Base-by-base conservation (phyloP, 2,113 vertebrate species). In the Melanerpes formicivorus region DNA sequence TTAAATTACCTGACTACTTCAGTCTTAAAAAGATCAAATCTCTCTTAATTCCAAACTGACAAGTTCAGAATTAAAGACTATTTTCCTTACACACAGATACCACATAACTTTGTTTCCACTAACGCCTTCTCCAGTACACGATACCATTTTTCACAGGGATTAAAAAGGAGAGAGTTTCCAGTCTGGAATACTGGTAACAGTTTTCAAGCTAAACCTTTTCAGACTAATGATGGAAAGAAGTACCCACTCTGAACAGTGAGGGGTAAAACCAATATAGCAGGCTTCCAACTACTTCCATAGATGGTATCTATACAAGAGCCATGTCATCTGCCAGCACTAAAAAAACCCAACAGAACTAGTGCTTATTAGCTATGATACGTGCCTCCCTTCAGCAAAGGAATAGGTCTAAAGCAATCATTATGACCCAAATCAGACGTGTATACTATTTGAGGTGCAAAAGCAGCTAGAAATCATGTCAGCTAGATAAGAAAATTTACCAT, bases 81-180 rank as follows among this genome's bases (percentile, higher is more conserved):
- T 75, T 84, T 83, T 65, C 50, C 40, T 72, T 63, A 90, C 12
- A 50, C 1, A 4, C 48, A 44, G 1, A 50, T 0, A 0, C 11
- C 23, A 72, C 1, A 1, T 19, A 81, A 73, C 2, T 63, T 87
- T 18, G 12, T 59, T 88, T 85, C 72, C 66, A 58, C 70, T 59
- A 63, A 17, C 26, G 48, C 44, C 56, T 88, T 42, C 50, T 75
- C 79, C 11, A 50, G 17, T 15, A 92, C 91, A 34, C 15, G 6
- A 32, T 19, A 55, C 6, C 0, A 58, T 34, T 78, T 85, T 71
- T 78, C 58, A 67, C 13, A 50, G 11, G 22, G 12, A 77, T 67
- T 71, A 63, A 59, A 60, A 65, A 82, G 26, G 8, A 64, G 9
- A 65, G 22, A 62, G 22, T 48, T 77, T 71, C 50, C 30, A 66